Evolutionary conservation across 2,888 invertebrate genomes (phyloP).

Genomic region (Saturnia pavonia): DNA sequence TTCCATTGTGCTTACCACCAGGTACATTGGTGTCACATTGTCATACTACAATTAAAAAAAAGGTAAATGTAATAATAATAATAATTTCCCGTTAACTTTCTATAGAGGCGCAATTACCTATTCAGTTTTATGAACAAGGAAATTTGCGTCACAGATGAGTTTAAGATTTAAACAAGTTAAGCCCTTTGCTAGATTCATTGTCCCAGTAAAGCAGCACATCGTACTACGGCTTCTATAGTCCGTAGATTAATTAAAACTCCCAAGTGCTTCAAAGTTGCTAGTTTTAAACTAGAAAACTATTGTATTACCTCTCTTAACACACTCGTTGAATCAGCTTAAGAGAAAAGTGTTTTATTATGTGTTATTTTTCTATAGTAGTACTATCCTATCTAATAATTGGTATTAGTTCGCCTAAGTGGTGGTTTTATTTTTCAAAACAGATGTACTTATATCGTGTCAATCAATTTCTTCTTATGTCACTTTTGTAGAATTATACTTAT

Average conservation of each 20-base stretch:
- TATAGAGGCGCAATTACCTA: not conserved
- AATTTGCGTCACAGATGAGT: not conserved
- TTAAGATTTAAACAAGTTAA: not conserved
- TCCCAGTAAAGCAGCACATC: constrained; percentile 1
- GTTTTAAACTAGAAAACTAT: constrained; percentile 39
- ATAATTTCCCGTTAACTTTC: not conserved
- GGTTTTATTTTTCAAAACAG: too few relatives aligned
- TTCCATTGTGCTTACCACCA: too few relatives aligned
- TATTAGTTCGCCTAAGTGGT: too few relatives aligned
- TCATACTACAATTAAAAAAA: not conserved
- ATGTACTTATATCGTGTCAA: too few relatives aligned
- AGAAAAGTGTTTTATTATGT: not conserved
- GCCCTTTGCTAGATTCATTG: not conserved
- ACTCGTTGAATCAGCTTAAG: constrained; percentile 20
- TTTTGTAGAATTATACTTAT: not conserved
- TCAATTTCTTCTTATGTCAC: too few relatives aligned
- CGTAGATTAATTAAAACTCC: constrained; percentile 67
- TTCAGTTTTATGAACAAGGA: constrained; percentile 5
- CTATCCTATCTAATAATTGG: too few relatives aligned
- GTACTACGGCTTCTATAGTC: constrained; percentile 42
- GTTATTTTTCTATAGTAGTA: too few relatives aligned
- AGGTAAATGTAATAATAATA: not conserved
- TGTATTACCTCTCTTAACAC: constrained; percentile 32
- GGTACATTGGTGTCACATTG: too few relatives aligned
- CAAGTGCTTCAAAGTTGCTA: constrained; percentile 41